phyloP scores from a whole-genome alignment of 2,888 invertebrate genomes.

The Dicycla oo region DNA sequence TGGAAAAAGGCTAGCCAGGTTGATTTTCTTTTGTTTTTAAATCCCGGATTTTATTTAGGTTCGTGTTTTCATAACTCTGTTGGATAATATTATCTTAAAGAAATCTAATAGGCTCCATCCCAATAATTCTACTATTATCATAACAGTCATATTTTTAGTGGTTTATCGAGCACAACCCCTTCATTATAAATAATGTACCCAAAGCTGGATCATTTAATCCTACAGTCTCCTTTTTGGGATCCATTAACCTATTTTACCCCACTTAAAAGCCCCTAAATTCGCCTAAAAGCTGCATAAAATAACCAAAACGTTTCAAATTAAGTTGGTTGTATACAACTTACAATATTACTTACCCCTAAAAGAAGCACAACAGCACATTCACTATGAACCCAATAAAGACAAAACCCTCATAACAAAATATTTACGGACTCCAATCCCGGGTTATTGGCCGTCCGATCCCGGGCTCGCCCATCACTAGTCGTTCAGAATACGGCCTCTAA shows the following conservation, averaged over 20 bases:
- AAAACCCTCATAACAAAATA: slow-evolving; percentile 36
- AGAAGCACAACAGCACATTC: background rate
- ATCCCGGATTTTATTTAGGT: background rate
- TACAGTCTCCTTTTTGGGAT: background rate
- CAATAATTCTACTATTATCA: background rate
- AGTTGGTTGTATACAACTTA: background rate
- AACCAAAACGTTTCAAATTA: background rate
- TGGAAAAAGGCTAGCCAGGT: too few species aligned
- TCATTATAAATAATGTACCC: background rate
- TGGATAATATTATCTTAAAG: background rate
- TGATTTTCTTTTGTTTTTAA: background rate
- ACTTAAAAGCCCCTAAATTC: background rate
- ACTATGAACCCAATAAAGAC: slow-evolving; percentile 13
- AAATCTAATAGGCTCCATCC: background rate
- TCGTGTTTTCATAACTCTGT: background rate
- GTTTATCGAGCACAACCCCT: background rate
- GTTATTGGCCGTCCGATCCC: slow-evolving; percentile 41
- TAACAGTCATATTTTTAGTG: background rate
- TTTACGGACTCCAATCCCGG: slow-evolving; percentile 41
- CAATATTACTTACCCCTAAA: background rate
- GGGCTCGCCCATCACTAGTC: slow-evolving; percentile 56
- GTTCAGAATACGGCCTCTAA: slow-evolving; percentile 48
- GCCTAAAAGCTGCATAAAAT: background rate
- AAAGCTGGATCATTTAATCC: background rate
- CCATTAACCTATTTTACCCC: background rate